A percentile compares a stretch with the other conserved stretches of the same genome.
These are phyloP conservation scores for Pimpla rufipes DNA, from an alignment of 2,888 invertebrate species.

Conservation along the genomic window DNA sequence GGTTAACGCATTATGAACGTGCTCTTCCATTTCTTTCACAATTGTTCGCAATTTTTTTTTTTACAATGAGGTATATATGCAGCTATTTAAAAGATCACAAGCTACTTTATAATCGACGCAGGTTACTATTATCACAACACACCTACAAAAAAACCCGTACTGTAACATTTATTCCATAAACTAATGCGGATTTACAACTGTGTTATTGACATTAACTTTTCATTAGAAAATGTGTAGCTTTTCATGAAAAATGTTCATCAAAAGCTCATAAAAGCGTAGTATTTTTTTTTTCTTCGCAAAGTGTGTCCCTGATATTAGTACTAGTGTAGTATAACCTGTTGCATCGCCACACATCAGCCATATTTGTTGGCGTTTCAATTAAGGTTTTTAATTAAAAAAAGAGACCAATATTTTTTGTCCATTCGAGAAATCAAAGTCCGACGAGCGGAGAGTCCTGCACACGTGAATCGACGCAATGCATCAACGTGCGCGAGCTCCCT, in stretches of 20 bases:
- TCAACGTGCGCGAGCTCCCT: constrained; percentile 55
- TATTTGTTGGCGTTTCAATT: not conserved
- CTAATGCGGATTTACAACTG: no score
- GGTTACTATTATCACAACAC: no score
- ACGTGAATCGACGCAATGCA: constrained; percentile 57
- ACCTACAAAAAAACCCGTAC: no score
- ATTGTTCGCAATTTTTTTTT: no score
- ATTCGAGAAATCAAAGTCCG: constrained; percentile 47
- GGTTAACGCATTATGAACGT: no score
- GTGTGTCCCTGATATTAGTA: not conserved
- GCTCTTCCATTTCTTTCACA: no score
- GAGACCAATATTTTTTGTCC: not conserved
- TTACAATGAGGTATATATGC: no score
- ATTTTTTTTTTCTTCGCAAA: not conserved
- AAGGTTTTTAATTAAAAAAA: not conserved
- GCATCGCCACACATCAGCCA: not conserved
- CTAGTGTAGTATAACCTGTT: not conserved
- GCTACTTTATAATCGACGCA: no score
- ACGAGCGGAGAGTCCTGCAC: constrained; percentile 26
- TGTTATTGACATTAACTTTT: no score
- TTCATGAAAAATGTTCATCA: not conserved
- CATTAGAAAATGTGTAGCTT: not conserved
- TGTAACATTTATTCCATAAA: no score
- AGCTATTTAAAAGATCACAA: no score
- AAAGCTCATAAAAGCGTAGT: not conserved